Percentiles rank a stretch among this genome's conserved stretches.
Conservation (phyloP, 2,888 invertebrate species). For the Horisme vitalbata region DNA sequence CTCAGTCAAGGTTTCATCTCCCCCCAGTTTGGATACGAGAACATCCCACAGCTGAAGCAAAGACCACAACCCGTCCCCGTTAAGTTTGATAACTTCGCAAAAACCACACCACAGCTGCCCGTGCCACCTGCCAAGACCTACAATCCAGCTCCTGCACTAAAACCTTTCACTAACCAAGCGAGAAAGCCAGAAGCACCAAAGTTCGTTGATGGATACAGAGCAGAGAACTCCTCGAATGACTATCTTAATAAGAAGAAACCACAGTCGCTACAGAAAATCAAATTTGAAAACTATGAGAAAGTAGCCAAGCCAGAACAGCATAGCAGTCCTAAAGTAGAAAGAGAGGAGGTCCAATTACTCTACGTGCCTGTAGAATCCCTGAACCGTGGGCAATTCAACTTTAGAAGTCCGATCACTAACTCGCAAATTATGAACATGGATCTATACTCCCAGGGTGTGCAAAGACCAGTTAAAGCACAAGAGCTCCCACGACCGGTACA, state of each 20-base stretch:
- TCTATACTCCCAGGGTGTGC: slow-evolving; percentile 53
- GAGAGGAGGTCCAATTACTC: slow-evolving; percentile 89
- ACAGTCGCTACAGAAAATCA: slow-evolving; percentile 68
- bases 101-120: slow-evolving; percentile 37
- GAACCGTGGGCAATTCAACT: slow-evolving; percentile 75
- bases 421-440: slow-evolving; percentile 59
- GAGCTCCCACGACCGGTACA: slow-evolving; percentile 54
- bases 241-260: slow-evolving; percentile 51
- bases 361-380: slow-evolving; percentile 92
- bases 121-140: slow-evolving; percentile 26
- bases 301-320: slow-evolving; percentile 38
- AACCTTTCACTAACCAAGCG: slow-evolving; percentile 54
- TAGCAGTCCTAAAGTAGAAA: slow-evolving; percentile 57
- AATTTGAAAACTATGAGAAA: slow-evolving; percentile 62
- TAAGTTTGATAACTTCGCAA: slow-evolving; percentile 56
- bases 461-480: slow-evolving; percentile 50
- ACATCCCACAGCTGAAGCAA: slow-evolving; percentile 50
- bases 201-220: slow-evolving; percentile 70
- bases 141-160: slow-evolving; percentile 40
- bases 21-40: slow-evolving; percentile 63
- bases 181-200: slow-evolving; percentile 61
- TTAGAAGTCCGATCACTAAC: slow-evolving; percentile 54
- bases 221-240: slow-evolving; percentile 57
- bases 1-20: slow-evolving; percentile 67
- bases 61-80: slow-evolving; percentile 53